phyloP scores from a whole-genome alignment of 1,140 invertebrate genomes.

The Plodia interpunctella region DNA sequence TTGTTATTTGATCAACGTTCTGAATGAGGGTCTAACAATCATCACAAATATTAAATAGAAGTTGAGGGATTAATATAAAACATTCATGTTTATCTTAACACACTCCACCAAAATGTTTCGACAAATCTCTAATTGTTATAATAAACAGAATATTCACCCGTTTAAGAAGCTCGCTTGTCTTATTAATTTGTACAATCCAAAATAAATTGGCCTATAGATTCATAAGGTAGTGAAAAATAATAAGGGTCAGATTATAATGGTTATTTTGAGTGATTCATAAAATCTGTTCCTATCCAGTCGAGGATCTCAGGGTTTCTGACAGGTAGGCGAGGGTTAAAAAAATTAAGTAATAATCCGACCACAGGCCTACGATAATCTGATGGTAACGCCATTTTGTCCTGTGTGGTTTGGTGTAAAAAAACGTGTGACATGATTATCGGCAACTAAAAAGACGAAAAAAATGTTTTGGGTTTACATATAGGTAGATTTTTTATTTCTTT shows the following conservation, averaged over 20 bases:
- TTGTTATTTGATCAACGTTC: slow-evolving; percentile 36
- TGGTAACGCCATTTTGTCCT: slow-evolving; percentile 74
- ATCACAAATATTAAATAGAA: slow-evolving; percentile 48
- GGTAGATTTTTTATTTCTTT: not conserved
- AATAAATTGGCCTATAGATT: slow-evolving; percentile 23
- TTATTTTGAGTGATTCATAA: slow-evolving; percentile 44
- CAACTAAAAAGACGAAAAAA: slow-evolving; percentile 55
- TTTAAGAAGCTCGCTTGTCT: slow-evolving; percentile 71
- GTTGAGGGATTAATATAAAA: slow-evolving; percentile 39
- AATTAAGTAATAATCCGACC: slow-evolving; percentile 73
- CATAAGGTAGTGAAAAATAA: not conserved
- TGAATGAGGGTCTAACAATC: slow-evolving; percentile 39
- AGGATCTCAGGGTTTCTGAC: slow-evolving; percentile 53
- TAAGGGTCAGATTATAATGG: slow-evolving; percentile 37
- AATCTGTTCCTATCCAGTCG: slow-evolving; percentile 45
- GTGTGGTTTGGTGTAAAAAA: slow-evolving; percentile 73
- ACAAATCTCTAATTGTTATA: slow-evolving; percentile 73
- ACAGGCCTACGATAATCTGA: slow-evolving; percentile 71
- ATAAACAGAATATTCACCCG: slow-evolving; percentile 72
- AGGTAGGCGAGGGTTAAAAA: slow-evolving; percentile 65
- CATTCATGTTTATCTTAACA: slow-evolving; percentile 54
- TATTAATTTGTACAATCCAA: slow-evolving; percentile 63
- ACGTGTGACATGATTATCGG: slow-evolving; percentile 72
- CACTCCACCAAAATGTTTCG: slow-evolving; percentile 62
- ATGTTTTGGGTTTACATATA: slow-evolving; percentile 39